Evolutionary conservation across 2,888 invertebrate species (phyloP).

Genomic region (Ypsolopha scabrella): DNA sequence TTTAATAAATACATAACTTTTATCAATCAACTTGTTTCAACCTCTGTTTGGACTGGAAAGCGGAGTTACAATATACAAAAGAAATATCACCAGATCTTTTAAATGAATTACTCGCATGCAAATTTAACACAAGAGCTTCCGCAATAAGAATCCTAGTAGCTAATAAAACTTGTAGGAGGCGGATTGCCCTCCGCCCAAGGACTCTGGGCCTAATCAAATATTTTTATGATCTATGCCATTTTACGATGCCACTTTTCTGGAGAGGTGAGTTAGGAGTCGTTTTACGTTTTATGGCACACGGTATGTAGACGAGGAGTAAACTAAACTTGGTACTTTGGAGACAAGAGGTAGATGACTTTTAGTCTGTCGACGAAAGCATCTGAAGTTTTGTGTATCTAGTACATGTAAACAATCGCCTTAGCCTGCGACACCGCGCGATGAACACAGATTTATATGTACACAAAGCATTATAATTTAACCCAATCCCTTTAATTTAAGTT

Average conservation of each 20-base stretch:
- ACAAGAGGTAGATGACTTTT: background rate
- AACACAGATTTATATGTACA: too few relatives aligned
- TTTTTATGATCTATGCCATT: conserved; percentile 66
- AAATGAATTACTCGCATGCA: too few relatives aligned
- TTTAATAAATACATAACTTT: too few relatives aligned
- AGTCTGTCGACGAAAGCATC: too few relatives aligned
- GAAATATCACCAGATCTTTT: background rate
- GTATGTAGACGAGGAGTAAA: conserved; percentile 1
- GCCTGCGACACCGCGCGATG: too few relatives aligned
- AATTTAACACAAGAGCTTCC: background rate
- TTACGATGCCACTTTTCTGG: conserved; percentile 31
- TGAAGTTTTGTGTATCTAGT: too few relatives aligned
- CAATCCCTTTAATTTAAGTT: too few relatives aligned
- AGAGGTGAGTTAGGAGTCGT: conserved; percentile 1
- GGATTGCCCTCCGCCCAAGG: conserved; percentile 47
- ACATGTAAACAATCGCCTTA: too few relatives aligned
- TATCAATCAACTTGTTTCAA: too few relatives aligned
- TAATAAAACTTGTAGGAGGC: conserved; percentile 57
- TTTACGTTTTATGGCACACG: conserved; percentile 1
- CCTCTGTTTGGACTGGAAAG: too few relatives aligned
- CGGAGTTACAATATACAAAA: background rate
- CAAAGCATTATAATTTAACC: too few relatives aligned
- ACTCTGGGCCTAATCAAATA: conserved; percentile 61
- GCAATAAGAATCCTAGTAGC: conserved; percentile 8
- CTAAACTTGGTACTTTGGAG: background rate